Evolutionary conservation across 2,797 vertebrate species (phyloP).

Genomic region (Pelochelys cantorii): DNA sequence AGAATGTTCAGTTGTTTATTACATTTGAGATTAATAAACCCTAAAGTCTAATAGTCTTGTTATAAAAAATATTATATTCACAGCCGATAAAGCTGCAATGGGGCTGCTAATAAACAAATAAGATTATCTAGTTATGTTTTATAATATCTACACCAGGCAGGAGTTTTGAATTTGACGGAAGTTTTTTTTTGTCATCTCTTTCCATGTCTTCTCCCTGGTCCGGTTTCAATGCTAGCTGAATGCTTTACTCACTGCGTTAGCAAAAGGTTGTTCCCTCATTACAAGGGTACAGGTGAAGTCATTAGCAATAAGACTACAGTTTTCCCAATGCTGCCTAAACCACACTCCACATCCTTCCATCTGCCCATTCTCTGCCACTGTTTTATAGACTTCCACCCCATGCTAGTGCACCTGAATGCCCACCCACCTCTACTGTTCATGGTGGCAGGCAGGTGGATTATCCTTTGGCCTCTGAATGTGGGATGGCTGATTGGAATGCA

Average conservation of each 20-base stretch:
- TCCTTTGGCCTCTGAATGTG: neutral
- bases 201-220: neutral
- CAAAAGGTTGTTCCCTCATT: neutral
- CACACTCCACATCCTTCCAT: neutral
- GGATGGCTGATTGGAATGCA: neutral
- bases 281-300: neutral
- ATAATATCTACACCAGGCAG: neutral
- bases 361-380: neutral
- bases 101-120: neutral
- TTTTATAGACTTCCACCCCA: neutral
- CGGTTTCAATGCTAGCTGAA: accelerated
- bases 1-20: constrained; percentile 61
- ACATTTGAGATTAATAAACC: constrained; percentile 9
- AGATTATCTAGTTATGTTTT: neutral
- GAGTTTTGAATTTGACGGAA: neutral
- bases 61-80: neutral
- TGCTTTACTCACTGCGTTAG: accelerated
- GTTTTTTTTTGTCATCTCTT: neutral
- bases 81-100: neutral
- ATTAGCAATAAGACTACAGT: neutral
- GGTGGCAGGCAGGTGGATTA: neutral
- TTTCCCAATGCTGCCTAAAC: neutral
- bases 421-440: neutral
- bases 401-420: neutral
- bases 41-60: neutral